phyloP scores from a whole-genome alignment of 2,797 vertebrate genomes.

The Podargus strigoides region DNA sequence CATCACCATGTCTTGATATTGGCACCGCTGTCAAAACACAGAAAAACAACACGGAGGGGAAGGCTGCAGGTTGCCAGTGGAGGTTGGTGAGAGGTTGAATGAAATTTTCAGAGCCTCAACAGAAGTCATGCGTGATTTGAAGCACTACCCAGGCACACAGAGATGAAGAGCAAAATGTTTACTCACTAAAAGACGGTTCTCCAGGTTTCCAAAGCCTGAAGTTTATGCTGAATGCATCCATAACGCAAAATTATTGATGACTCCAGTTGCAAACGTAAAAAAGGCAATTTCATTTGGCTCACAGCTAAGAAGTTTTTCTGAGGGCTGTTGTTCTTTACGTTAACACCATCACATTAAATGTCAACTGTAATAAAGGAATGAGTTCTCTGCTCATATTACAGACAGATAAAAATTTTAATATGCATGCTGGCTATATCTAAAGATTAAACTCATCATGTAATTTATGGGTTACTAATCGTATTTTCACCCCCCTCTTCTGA shows the following conservation, averaged over 20 bases:
- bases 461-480: neutral
- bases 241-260: neutral
- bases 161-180: neutral
- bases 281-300: constrained; percentile 54
- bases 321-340: constrained; percentile 10
- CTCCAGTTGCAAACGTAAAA: constrained; percentile 39
- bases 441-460: constrained; percentile 18
- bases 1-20: neutral
- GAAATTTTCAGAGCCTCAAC: neutral
- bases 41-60: neutral
- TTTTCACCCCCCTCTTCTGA: constrained; percentile 37
- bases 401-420: neutral
- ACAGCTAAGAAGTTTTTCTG: constrained; percentile 30
- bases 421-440: neutral
- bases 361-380: neutral
- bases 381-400: neutral
- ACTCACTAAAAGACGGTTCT: neutral
- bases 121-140: neutral
- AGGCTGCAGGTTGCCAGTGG: neutral
- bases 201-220: neutral
- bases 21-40: neutral
- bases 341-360: constrained; percentile 42
- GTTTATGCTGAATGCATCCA: neutral
- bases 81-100: neutral
- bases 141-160: neutral